Evolutionary conservation across 2,113 vertebrate genomes (phyloP), one percentile per base, ranked within the genome.

Genomic region (Cinclus mexicanus): DNA sequence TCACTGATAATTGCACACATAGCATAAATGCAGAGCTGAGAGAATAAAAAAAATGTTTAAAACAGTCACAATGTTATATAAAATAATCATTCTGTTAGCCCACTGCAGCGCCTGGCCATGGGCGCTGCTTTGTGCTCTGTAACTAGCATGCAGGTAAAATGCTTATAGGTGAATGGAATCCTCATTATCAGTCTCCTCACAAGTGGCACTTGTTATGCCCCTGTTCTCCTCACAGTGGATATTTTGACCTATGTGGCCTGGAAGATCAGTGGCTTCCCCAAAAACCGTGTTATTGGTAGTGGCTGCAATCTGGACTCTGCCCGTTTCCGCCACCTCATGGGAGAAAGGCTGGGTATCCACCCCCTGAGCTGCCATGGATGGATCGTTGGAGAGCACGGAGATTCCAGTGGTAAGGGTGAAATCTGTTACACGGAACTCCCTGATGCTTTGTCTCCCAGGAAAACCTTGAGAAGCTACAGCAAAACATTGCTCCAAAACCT

Each of bases 241-340:
- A 98, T 99, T 97, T 94, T 99, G 98, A 99, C 99, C 94, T 99
- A 99, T 0, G 99, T 99, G 97, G 99, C 99, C 71, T 99, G 99
- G 99, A 99, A 99, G 97, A 98, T 99, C 97, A 99, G 99, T 16
- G 99, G 99, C 31, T 99, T 99, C 97, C 99, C 99, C 76, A 99
- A 99, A 85, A 98, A 99, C 97, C 99, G 99, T 7, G 98, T 99
- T 63, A 99, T 99, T 16, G 99, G 99, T 64, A 99, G 99, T 3
- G 99, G 99, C 94, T 99, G 99, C 89, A 99, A 99, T 78, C 98
- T 99, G 97, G 99, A 99, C 95, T 99, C 99, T 5, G 99, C 99
- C 63, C 98, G 99, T 52, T 99, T 99, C 98, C 99, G 99, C 79
- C 98, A 98, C 95, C 98, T 99, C 41, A 99, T 99, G 99, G 99